Evolutionary conservation across 2,797 vertebrate genomes (phyloP), one percentile per base, ranked within the genome.

Genomic region (Oreonectes daqikongensis): DNA sequence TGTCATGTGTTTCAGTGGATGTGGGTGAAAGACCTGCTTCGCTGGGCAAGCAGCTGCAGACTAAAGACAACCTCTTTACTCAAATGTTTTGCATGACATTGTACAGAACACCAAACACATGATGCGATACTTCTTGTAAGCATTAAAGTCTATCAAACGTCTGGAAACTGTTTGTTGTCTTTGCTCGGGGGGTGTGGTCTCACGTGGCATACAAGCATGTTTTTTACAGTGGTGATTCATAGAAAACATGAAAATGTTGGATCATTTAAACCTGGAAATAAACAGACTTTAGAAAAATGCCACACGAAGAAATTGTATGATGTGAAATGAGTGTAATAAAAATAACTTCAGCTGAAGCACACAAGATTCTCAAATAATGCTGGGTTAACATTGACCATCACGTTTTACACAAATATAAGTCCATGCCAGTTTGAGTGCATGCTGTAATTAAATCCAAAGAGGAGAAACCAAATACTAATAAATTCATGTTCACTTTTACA

Each of bases 21-120:
- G 15, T 32, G 20, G 28, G 8, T 60, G 2, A 30, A 60, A 18
- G 40, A n/a, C 44, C 4, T 38, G 55, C 24, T 30, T 74, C 22
- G 20, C 6, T 60, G 57, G 30, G 18, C 30, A 20, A 18, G 57
- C 57, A 60, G 57, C 8, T 75, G 73, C 64, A 68, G 52, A 15
- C 40, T 26, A 20, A n/a, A 32, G n/a, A 26, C 44, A 60, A 4
- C 26, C 8, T 30, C 57, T 60, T 60, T 60, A 18, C 28, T 32
- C 0, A 17, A 8, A 24, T 5, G 28, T 0, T 61, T 40, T 50
- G 74, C 20, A 75, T 48, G 50, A 67, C 4, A 75, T 59, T 48
- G 28, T 40, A 35, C 52, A 46, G 5, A 32, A 59, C 24, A 46
- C 1, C 17, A 46, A n/a, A 50, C 20, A 24, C 38, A 10, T 52